These are phyloP conservation scores for Diglossa cyanea DNA, from an alignment of 2,797 vertebrate species.

Conservation along the genomic window DNA sequence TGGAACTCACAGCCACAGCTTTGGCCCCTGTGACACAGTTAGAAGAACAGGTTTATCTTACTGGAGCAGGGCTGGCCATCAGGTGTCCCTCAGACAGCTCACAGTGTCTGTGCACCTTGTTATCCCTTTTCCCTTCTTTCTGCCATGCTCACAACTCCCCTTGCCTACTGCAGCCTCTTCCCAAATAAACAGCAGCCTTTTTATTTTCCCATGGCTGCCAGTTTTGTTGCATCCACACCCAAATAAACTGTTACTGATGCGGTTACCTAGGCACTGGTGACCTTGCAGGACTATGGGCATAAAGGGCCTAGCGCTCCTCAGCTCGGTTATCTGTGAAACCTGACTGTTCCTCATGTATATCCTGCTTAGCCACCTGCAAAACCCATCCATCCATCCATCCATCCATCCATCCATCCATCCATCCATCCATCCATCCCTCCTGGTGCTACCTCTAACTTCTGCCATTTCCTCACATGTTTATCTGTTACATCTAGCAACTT, in stretches of 20 bases:
- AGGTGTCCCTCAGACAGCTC: background rate
- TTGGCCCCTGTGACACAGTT: background rate
- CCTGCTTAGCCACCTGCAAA: background rate
- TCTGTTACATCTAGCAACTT: background rate
- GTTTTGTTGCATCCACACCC: background rate
- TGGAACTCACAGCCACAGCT: background rate
- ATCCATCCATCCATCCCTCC: background rate
- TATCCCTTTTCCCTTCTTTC: background rate
- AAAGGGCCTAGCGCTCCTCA: background rate
- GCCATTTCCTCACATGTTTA: background rate
- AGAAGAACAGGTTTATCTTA: background rate
- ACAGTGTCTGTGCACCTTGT: background rate
- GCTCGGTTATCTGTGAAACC: background rate
- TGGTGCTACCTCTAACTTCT: background rate
- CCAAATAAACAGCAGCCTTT: background rate
- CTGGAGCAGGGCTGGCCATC: background rate
- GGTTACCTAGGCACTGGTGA: accelerated
- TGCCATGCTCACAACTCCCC: background rate
- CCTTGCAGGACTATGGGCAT: background rate
- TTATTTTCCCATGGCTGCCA: background rate
- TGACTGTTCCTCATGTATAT: accelerated
- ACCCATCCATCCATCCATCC: background rate
- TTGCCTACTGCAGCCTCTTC: background rate
- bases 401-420: background rate
- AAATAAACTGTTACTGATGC: background rate